Conservation (phyloP, 1,140 invertebrate species). For the Aleiodes sp. region DNA sequence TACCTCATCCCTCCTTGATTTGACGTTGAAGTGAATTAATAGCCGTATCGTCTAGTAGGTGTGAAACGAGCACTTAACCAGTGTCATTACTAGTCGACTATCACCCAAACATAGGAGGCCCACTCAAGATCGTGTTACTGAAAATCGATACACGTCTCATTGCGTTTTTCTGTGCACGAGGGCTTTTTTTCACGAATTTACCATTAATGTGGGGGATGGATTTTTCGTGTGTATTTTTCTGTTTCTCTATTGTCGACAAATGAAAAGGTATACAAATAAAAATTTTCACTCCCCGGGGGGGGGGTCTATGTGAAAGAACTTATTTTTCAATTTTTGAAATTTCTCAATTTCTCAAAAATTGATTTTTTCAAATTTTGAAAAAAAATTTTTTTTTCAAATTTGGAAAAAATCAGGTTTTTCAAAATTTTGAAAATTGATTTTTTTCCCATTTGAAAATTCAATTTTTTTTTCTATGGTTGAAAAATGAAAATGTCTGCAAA, state of each 20-base stretch:
- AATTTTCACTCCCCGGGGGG: conserved; percentile 1
- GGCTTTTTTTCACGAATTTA: background rate
- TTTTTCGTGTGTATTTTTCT: conserved; percentile 9
- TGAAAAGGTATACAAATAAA: conserved; percentile 11
- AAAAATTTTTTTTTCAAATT: too few relatives aligned
- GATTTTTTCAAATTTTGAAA: too few relatives aligned
- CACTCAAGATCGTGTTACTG: conserved; percentile 66
- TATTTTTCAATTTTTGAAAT: background rate
- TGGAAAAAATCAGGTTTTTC: too few relatives aligned
- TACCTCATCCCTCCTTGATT: conserved; percentile 4
- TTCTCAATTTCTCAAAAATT: background rate
- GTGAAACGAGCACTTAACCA: conserved; percentile 65
- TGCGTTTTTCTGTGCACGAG: conserved; percentile 14
- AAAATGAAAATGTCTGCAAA: too few relatives aligned
- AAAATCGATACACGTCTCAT: conserved; percentile 41
- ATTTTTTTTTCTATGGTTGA: too few relatives aligned
- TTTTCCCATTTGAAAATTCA: too few relatives aligned
- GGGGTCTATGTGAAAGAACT: background rate
- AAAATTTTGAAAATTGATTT: too few relatives aligned
- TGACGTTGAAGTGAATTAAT: conserved; percentile 59
- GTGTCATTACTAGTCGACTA: conserved; percentile 51
- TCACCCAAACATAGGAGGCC: conserved; percentile 62
- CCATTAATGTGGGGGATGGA: background rate
- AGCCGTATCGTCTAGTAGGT: conserved; percentile 57
- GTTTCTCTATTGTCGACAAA: background rate